Evolutionary conservation across 2,797 vertebrate genomes (phyloP).

Genomic region (Coluber constrictor): DNA sequence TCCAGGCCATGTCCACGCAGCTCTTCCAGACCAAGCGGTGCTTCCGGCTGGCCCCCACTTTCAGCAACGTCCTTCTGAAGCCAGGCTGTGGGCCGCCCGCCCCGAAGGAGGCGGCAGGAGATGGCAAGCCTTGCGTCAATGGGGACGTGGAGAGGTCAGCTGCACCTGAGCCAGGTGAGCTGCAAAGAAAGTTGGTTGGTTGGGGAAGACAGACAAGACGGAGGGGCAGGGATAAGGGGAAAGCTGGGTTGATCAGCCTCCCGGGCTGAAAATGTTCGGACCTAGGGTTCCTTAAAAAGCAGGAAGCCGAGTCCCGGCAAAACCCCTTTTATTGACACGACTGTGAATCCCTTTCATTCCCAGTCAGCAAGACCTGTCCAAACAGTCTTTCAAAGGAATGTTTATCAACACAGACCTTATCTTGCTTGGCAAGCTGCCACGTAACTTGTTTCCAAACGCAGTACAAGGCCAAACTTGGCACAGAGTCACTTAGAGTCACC

Average conservation of each 20-base stretch:
- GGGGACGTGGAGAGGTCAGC: slow-evolving; percentile 65
- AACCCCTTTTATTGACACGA: too few relatives aligned
- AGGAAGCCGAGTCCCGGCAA: too few relatives aligned
- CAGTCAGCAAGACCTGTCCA: too few relatives aligned
- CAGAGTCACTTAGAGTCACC: too few relatives aligned
- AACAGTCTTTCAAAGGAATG: too few relatives aligned
- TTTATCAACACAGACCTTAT: too few relatives aligned
- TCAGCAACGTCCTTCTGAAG: slow-evolving; percentile 89
- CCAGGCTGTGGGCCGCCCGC: slow-evolving; percentile 61
- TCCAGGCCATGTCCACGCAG: slow-evolving; percentile 96
- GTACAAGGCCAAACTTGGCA: too few relatives aligned
- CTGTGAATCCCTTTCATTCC: too few relatives aligned
- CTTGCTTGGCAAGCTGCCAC: too few relatives aligned
- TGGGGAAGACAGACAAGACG: rapidly evolving
- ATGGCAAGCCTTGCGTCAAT: slow-evolving; percentile 64
- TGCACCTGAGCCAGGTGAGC: slow-evolving; percentile 68
- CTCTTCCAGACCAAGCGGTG: slow-evolving; percentile 95
- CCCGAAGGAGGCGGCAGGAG: slow-evolving; percentile 48
- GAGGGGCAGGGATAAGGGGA: neutral
- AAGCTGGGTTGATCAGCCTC: rapidly evolving
- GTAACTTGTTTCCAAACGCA: too few relatives aligned
- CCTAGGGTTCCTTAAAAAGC: too few relatives aligned
- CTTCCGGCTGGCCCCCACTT: slow-evolving; percentile 93
- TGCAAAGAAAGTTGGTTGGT: rapidly evolving
- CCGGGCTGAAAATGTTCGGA: too few relatives aligned